These are phyloP conservation scores for Calonectris borealis DNA, from an alignment of 2,113 vertebrate species.

Conservation along the genomic window DNA sequence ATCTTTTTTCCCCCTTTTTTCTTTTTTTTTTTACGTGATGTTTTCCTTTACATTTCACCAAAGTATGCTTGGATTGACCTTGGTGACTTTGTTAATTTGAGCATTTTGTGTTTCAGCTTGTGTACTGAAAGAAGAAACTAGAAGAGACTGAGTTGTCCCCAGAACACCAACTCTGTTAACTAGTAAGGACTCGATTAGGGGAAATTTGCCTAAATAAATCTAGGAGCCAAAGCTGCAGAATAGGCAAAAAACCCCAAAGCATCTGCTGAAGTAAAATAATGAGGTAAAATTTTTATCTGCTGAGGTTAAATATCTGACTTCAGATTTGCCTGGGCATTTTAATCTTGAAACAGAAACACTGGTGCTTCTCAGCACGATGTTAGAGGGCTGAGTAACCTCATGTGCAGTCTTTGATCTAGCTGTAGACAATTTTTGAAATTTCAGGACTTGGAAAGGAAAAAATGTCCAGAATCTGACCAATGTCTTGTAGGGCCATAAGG, in stretches of 20 bases:
- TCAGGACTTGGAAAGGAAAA: not conserved
- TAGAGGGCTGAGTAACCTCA: not conserved
- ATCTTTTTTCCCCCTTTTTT: rapidly evolving
- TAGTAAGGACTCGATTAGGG: not conserved
- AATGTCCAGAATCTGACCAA: not conserved
- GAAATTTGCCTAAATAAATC: slow-evolving; percentile 1
- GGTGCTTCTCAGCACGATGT: not conserved
- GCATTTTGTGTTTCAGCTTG: not conserved
- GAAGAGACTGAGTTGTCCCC: not conserved
- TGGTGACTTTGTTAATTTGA: not conserved
- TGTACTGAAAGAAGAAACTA: not conserved
- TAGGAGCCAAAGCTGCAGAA: not conserved
- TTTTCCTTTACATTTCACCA: not conserved
- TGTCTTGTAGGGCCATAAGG: not conserved
- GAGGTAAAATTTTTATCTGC: not conserved
- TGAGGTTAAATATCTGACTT: not conserved
- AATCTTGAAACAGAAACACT: not conserved
- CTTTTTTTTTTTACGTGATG: not conserved
- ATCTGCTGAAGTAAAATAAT: not conserved
- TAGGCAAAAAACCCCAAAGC: not conserved
- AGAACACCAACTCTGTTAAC: not conserved
- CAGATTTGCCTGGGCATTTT: not conserved
- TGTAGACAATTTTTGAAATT: not conserved
- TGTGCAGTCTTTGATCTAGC: not conserved
- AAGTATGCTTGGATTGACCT: not conserved